Conservation (phyloP, 2,113 vertebrate genomes). For the Zeus faber region DNA sequence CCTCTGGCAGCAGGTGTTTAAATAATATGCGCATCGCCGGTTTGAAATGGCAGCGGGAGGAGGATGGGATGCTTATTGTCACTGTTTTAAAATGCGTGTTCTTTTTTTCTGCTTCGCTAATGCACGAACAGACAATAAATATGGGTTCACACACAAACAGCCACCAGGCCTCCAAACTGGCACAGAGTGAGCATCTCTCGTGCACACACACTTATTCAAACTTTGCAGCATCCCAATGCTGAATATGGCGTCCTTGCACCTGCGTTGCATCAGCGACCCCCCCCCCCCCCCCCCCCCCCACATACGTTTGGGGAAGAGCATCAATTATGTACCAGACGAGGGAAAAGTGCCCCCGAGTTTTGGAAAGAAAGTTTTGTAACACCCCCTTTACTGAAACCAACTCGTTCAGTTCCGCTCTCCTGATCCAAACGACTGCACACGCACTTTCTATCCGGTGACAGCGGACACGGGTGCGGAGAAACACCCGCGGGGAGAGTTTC, state of each 20-base stretch:
- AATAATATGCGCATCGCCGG: no score
- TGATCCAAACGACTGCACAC: no score
- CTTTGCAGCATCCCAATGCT: not conserved
- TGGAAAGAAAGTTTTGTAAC: constrained; percentile 15
- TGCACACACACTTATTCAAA: not conserved
- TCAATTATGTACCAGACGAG: constrained; percentile 24
- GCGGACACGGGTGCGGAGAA: no score
- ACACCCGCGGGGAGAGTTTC: no score
- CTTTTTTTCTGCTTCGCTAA: constrained; percentile 31
- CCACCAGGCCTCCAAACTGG: constrained; percentile 13
- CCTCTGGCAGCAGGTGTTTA: no score
- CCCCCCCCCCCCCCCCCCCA: constrained; percentile 3
- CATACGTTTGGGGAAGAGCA: constrained; percentile 26
- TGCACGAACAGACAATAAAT: constrained; percentile 31
- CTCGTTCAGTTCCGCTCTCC: not conserved
- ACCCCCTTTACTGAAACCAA: constrained; percentile 4
- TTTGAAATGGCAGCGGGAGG: no score
- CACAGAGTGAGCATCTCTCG: not conserved
- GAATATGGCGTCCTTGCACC: constrained; percentile 36
- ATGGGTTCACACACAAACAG: not conserved
- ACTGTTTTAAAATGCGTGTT: constrained; percentile 26
- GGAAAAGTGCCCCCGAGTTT: not conserved
- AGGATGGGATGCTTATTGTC: no score
- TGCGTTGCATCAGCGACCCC: constrained; percentile 38
- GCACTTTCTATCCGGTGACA: not conserved